Evolutionary conservation across 2,888 invertebrate genomes (phyloP).

Genomic region (Miltochrista miniata): DNA sequence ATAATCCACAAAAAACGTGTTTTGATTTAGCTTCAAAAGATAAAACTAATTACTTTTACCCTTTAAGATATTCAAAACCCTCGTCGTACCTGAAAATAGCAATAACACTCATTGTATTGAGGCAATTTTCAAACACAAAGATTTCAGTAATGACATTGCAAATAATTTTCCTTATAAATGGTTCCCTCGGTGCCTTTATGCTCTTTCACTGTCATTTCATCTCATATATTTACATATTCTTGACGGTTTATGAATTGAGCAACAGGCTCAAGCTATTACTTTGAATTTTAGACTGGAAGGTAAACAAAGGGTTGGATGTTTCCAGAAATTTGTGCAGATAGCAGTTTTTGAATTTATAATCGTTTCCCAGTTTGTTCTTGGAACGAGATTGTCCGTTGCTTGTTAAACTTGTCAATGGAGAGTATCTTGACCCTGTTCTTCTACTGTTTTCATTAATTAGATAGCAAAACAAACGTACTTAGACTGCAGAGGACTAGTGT

Average conservation of each 20-base stretch:
- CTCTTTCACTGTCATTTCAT: constrained; percentile 6
- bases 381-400: neutral
- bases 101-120: constrained; percentile 1
- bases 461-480: too few relatives aligned
- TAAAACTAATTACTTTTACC: too few relatives aligned
- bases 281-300: neutral
- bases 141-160: constrained; percentile 3
- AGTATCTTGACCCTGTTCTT: neutral
- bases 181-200: constrained; percentile 4
- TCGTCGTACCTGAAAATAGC: neutral
- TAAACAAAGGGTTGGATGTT: constrained; percentile 1
- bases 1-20: too few relatives aligned
- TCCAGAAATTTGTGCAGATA: neutral
- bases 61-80: neutral
- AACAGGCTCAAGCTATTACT: neutral
- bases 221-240: constrained; percentile 10
- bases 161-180: constrained; percentile 10
- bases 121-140: constrained; percentile 2
- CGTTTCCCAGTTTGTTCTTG: neutral
- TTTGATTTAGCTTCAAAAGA: too few relatives aligned
- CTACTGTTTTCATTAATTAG: too few relatives aligned
- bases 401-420: neutral
- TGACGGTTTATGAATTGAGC: constrained; percentile 9
- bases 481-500: too few relatives aligned
- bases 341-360: neutral